Evolutionary conservation across 2,888 invertebrate species (phyloP).

Genomic region (Seira sanloemensis): DNA sequence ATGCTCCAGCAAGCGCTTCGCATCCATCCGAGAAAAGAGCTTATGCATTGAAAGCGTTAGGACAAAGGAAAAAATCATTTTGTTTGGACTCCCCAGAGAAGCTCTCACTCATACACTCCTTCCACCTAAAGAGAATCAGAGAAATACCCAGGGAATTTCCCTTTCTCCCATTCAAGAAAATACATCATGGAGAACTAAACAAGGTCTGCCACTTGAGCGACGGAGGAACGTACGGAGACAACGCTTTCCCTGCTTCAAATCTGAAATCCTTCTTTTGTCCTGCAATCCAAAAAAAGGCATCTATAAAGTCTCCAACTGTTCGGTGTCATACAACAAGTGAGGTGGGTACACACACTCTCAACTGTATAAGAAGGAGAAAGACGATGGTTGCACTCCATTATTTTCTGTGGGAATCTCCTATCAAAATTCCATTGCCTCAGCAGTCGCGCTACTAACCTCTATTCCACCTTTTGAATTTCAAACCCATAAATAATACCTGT

Average conservation of each 20-base stretch:
- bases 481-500: not conserved
- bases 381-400: not conserved
- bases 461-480: not conserved
- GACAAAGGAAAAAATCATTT: slow-evolving; percentile 42
- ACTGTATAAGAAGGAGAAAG: not conserved
- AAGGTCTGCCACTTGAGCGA: not conserved
- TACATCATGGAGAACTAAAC: not conserved
- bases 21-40: slow-evolving; percentile 4
- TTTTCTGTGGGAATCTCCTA: not conserved
- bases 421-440: not conserved
- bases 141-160: slow-evolving; percentile 28
- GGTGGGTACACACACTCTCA: not conserved
- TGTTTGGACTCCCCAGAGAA: slow-evolving; percentile 49
- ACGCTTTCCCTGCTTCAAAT: slow-evolving; percentile 21
- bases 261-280: slow-evolving; percentile 54
- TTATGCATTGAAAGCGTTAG: slow-evolving; percentile 5
- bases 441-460: not conserved
- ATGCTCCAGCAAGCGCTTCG: not conserved
- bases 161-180: slow-evolving; percentile 19
- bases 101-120: slow-evolving; percentile 13
- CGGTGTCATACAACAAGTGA: not conserved
- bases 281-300: not conserved
- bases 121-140: slow-evolving; percentile 15
- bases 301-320: not conserved
- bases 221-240: slow-evolving; percentile 8